Percentiles rank a stretch among this genome's conserved stretches.
These are phyloP conservation scores for Bombycilla garrulus DNA, from an alignment of 2,113 vertebrate species.

Conservation along the genomic window DNA sequence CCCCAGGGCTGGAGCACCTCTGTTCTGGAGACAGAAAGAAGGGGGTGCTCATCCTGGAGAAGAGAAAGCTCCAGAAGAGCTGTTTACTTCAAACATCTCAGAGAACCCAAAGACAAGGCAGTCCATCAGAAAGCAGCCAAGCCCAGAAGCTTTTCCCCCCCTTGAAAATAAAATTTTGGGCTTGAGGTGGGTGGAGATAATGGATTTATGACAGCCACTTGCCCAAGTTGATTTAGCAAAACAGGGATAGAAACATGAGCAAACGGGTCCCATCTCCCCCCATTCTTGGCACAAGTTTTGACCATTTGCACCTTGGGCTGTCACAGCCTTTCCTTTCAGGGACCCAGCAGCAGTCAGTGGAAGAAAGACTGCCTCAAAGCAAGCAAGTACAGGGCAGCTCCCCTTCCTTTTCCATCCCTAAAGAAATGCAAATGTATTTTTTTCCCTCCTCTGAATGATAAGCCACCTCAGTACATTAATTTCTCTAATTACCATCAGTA, in stretches of 20 bases:
- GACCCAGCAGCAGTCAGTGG: background rate
- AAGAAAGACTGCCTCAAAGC: accelerated
- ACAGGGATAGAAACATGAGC: background rate
- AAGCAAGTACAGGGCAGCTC: background rate
- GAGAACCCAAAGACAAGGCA: background rate
- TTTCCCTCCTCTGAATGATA: background rate
- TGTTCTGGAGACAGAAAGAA: background rate
- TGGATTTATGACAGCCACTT: background rate
- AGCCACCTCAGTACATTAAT: background rate
- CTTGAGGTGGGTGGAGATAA: background rate
- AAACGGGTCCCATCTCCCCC: background rate
- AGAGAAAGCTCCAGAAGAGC: background rate
- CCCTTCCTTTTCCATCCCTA: background rate
- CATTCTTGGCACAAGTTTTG: no score
- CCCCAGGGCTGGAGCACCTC: background rate
- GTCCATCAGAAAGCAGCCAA: background rate
- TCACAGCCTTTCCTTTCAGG: background rate
- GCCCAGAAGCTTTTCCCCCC: background rate
- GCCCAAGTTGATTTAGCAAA: background rate
- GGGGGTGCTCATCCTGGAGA: background rate
- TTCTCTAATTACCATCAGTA: background rate
- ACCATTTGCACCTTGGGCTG: accelerated
- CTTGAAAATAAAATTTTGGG: background rate
- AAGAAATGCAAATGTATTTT: background rate
- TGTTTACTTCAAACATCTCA: background rate